A percentile compares a stretch with the other conserved stretches of the same genome.
phyloP scores from a whole-genome alignment of 1,140 invertebrate species.

The Hycleus cichorii region DNA sequence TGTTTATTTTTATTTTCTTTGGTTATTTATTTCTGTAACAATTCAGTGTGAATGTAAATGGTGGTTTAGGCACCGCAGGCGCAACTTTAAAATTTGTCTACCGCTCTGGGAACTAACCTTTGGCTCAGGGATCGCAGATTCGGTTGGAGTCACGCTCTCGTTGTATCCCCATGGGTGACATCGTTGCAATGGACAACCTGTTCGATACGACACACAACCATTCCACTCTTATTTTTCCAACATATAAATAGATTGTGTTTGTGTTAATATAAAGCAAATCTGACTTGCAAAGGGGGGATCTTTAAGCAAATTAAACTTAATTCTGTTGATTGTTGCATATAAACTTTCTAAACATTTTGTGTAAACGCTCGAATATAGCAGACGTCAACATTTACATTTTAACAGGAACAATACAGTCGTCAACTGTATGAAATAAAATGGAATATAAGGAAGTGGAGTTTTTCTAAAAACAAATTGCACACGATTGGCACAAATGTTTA shows the following conservation, averaged over 20 bases:
- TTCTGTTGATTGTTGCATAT: conserved; percentile 7
- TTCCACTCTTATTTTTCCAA: not conserved
- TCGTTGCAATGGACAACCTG: conserved; percentile 20
- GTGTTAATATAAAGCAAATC: too few species aligned
- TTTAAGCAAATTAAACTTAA: conserved; percentile 7
- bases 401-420: not conserved
- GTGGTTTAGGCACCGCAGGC: too few species aligned
- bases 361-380: not conserved
- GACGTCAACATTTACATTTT: not conserved
- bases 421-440: not conserved
- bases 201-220: conserved; percentile 7
- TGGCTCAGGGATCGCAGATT: not conserved
- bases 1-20: too few species aligned
- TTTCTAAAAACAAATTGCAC: not conserved
- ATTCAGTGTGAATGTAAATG: too few species aligned
- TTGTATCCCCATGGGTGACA: conserved; percentile 16
- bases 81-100: too few species aligned
- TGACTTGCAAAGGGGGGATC: not conserved
- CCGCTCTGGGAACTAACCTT: conserved; percentile 10
- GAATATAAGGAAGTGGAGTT: not conserved
- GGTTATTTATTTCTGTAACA: too few species aligned
- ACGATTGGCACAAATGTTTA: not conserved
- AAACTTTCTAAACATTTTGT: conserved; percentile 1
- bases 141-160: conserved; percentile 14
- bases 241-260: too few species aligned